Percentiles rank a stretch among this genome's conserved stretches.
Evolutionary conservation across 1,140 invertebrate genomes (phyloP).

Genomic region (Neoseiulus cucumeris): DNA sequence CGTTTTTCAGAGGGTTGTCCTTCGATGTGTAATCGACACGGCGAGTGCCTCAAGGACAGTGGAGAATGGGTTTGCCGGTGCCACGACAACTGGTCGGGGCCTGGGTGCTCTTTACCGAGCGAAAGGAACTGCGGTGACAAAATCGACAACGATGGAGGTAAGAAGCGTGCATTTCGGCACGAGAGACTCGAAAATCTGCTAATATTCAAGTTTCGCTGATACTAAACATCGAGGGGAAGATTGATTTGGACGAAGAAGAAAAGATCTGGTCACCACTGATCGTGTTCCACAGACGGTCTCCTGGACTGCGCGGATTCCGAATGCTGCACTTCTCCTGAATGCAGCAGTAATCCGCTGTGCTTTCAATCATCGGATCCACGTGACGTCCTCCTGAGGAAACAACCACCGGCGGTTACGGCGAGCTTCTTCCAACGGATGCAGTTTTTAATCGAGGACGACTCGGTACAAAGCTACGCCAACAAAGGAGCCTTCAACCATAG

Average conservation of each 20-base stretch:
- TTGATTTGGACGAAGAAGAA: not conserved
- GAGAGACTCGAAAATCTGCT: too few relatives aligned
- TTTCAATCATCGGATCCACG: conserved; percentile 80
- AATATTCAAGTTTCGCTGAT: too few relatives aligned
- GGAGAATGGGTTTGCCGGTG: conserved; percentile 79
- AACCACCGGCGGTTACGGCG: conserved; percentile 81
- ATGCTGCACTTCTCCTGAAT: conserved; percentile 56
- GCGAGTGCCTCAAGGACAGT: conserved; percentile 54
- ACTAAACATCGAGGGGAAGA: not conserved
- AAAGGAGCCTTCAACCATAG: conserved; percentile 92
- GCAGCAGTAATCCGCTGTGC: conserved; percentile 76
- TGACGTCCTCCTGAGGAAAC: conserved; percentile 78
- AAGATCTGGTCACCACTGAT: not conserved
- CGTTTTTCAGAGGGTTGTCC: conserved; percentile 64
- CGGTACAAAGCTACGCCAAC: conserved; percentile 90
- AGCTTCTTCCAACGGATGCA: conserved; percentile 95
- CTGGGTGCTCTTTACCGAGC: conserved; percentile 65
- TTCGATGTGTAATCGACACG: conserved; percentile 71
- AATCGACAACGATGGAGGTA: conserved; percentile 89
- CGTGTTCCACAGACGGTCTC: conserved; percentile 58
- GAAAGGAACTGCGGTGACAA: conserved; percentile 83
- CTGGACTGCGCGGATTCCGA: conserved; percentile 93
- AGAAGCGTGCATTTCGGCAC: conserved; percentile 21
- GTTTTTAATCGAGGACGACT: conserved; percentile 94
- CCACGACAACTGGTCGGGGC: conserved; percentile 69